Evolutionary conservation across 2,888 invertebrate species (phyloP).

Genomic region (Ormia ochracea): DNA sequence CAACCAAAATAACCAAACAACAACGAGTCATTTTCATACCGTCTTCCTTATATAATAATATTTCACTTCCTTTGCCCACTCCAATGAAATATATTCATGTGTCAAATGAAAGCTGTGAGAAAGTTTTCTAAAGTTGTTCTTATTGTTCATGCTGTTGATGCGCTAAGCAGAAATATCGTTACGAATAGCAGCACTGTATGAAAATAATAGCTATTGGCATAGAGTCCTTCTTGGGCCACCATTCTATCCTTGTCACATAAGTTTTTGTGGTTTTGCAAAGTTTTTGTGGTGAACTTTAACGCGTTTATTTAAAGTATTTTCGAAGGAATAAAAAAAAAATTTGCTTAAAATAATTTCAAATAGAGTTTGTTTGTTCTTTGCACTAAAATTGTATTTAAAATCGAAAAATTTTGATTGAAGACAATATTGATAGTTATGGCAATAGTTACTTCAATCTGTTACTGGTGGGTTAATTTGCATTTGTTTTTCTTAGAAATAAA

Average conservation of each 20-base stretch:
- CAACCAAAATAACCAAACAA: not conserved
- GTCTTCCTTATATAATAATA: not conserved
- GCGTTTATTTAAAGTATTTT: conserved; percentile 53
- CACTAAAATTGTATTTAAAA: not conserved
- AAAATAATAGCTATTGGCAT: conserved; percentile 54
- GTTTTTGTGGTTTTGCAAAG: conserved; percentile 48
- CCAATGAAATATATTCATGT: conserved; percentile 46
- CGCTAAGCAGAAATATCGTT: conserved; percentile 47
- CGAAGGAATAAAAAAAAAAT: conserved; percentile 36
- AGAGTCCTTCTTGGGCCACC: conserved; percentile 53
- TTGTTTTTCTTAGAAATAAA: too few species aligned
- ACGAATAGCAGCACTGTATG: conserved; percentile 12
- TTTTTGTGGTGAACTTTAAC: conserved; percentile 52
- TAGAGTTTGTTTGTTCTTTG: not conserved
- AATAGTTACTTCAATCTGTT: too few species aligned
- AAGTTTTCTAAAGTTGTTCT: conserved; percentile 32
- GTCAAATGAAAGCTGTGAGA: conserved; percentile 55
- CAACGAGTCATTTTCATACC: not conserved
- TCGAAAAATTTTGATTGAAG: not conserved
- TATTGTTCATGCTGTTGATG: conserved; percentile 15
- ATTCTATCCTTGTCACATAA: conserved; percentile 55
- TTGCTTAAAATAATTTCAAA: not conserved
- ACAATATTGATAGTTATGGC: too few species aligned
- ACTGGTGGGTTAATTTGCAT: too few species aligned
- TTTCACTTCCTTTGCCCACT: not conserved